Base-by-base conservation (phyloP, 2,113 vertebrate genomes). In the Microtus oregoni region DNA sequence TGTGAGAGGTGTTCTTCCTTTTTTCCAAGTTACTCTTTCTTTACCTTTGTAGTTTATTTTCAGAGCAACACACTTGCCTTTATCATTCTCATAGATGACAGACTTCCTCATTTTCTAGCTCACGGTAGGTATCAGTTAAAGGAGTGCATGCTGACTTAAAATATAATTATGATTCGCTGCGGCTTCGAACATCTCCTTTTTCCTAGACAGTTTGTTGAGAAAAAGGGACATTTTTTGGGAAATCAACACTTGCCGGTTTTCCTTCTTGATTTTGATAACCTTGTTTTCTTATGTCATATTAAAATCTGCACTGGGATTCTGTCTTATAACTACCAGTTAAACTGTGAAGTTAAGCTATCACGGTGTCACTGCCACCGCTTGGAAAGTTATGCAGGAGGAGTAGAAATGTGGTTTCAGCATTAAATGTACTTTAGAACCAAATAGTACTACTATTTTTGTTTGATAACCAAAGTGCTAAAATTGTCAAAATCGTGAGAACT, bases 61-160 rank as follows among this genome's bases (percentile, higher is more conserved):
- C 72, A 70, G 41, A 44, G 28, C 26, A 86, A 8, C 3, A 4
- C 10, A 28, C 1, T 0, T 89, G n/a, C 17, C n/a, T 79, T 85
- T n/a, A 24, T 93, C 38, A 61, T 93, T 90, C 38, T 81, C 75
- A 41, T 22, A 55, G 47, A 19, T n/a, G 41, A 8, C 20, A n/a
- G 0, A 38, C 35, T 38, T 65, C n/a, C 19, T 65, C 47, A 41
- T 65, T 63, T 24, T 1, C 61, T 55, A 35, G 44, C 55, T 77
- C n/a, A 7, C 90, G 26, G 41, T 22, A 13, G 8, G 4, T 19
- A 52, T 65, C 90, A 96, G 94, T 91, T 41, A 95, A 89, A 95
- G 72, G 77, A 94, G 63, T 87, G 61, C 75, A 47, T 97, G 96
- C 94, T 97, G 96, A 97, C 98, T 97, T 98, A 97, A 85, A 96